These are phyloP conservation scores for Drosophila malerkotliana DNA, from an alignment of 1,140 invertebrate genomes.

Conservation along the genomic window DNA sequence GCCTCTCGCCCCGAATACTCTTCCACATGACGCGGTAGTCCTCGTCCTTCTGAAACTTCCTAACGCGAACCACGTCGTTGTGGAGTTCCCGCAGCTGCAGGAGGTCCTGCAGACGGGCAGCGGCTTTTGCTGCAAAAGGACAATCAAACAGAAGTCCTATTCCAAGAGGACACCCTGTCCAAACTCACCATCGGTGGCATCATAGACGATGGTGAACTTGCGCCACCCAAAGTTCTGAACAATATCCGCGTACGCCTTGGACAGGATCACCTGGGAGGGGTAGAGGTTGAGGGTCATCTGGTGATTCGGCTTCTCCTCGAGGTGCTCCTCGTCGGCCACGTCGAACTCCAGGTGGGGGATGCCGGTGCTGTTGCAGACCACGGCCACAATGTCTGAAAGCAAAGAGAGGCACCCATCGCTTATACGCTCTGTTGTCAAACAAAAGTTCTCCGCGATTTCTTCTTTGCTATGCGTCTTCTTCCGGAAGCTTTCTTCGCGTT, in stretches of 20 bases:
- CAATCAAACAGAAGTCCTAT: background rate
- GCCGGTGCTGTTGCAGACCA: constrained; percentile 88
- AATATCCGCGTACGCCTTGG: constrained; percentile 89
- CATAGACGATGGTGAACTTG: constrained; percentile 92
- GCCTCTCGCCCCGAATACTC: constrained; percentile 87
- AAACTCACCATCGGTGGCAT: constrained; percentile 87
- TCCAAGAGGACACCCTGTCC: background rate
- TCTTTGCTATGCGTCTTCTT: background rate
- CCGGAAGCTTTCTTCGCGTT: constrained; percentile 14
- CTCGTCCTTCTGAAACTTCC: constrained; percentile 85
- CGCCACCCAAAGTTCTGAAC: constrained; percentile 91
- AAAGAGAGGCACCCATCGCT: background rate
- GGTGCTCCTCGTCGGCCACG: constrained; percentile 86
- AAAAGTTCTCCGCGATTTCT: constrained; percentile 24
- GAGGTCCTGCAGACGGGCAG: constrained; percentile 67
- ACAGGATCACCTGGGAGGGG: constrained; percentile 88
- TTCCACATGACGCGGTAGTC: constrained; percentile 87
- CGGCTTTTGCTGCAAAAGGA: constrained; percentile 32
- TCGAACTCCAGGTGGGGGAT: constrained; percentile 87
- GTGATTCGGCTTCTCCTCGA: constrained; percentile 84
- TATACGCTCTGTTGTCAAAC: constrained; percentile 54
- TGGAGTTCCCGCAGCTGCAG: constrained; percentile 73
- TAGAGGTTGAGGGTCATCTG: constrained; percentile 87
- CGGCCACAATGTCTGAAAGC: constrained; percentile 85
- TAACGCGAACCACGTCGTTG: constrained; percentile 84